A percentile compares a stretch with the other conserved stretches of the same genome.
Conservation (phyloP, 2,113 vertebrate species). For the Maccullochella peelii region DNA sequence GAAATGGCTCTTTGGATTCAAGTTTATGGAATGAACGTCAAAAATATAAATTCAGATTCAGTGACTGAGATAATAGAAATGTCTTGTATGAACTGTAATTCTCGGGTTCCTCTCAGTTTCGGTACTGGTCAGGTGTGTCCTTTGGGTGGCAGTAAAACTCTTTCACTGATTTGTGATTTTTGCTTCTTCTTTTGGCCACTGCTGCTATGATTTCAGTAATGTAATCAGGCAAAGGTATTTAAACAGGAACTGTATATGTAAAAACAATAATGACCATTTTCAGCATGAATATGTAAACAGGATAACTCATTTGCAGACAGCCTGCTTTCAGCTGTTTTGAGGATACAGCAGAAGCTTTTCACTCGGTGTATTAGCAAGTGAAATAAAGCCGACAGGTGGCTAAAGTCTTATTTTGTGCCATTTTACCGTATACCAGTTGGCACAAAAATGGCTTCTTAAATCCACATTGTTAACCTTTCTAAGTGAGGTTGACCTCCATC, state of each 20-base stretch:
- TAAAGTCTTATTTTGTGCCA: not conserved
- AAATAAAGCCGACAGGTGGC: not conserved
- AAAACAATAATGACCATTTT: not conserved
- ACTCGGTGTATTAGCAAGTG: not conserved
- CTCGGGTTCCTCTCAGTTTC: not conserved
- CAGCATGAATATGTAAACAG: not conserved
- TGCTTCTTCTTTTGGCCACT: not conserved
- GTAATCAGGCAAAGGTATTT: not conserved
- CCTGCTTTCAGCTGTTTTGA: not conserved
- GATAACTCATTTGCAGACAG: not conserved
- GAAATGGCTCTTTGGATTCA: not conserved
- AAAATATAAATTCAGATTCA: not conserved
- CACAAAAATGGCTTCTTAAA: not conserved
- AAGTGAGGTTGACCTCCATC: not conserved
- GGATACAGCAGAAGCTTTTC: not conserved
- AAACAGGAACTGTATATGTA: not conserved
- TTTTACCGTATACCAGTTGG: not conserved
- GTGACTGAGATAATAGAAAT: not conserved
- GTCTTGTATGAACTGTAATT: not conserved
- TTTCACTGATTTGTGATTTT: not conserved
- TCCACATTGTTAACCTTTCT: not conserved
- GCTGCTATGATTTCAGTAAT: slow-evolving; percentile 3
- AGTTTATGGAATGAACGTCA: not conserved
- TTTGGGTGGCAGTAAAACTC: slow-evolving; percentile 67
- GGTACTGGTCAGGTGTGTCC: slow-evolving; percentile 39